Conservation (phyloP, 2,113 vertebrate genomes). For the Spheniscus mendiculus region DNA sequence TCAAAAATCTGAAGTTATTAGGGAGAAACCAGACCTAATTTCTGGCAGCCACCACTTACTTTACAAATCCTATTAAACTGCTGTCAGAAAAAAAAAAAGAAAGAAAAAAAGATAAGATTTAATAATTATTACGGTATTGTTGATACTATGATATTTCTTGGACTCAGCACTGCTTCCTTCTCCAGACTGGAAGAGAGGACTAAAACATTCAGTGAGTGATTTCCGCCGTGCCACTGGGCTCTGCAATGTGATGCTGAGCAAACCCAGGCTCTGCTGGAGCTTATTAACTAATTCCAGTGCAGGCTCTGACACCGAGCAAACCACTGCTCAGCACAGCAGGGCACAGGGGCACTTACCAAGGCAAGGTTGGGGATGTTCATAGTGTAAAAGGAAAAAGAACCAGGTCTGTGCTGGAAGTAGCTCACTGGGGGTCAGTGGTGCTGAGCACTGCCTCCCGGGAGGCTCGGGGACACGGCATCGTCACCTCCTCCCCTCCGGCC, state of each 20-base stretch:
- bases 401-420: neutral
- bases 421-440: neutral
- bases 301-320: neutral
- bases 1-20: neutral
- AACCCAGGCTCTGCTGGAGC: neutral
- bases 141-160: neutral
- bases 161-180: neutral
- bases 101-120: neutral
- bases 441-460: neutral
- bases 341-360: neutral
- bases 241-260: neutral
- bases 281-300: neutral
- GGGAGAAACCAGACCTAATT: neutral
- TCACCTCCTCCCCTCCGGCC: neutral
- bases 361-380: neutral
- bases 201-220: neutral
- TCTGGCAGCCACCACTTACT: neutral
- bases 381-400: neutral
- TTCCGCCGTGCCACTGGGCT: neutral
- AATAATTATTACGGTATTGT: neutral
- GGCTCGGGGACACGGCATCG: rapidly evolving
- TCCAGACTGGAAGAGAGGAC: neutral
- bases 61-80: neutral
- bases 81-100: neutral
- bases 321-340: neutral